Evolutionary conservation across 2,888 invertebrate species (phyloP).

Genomic region (Drosophila engyochracea): DNA sequence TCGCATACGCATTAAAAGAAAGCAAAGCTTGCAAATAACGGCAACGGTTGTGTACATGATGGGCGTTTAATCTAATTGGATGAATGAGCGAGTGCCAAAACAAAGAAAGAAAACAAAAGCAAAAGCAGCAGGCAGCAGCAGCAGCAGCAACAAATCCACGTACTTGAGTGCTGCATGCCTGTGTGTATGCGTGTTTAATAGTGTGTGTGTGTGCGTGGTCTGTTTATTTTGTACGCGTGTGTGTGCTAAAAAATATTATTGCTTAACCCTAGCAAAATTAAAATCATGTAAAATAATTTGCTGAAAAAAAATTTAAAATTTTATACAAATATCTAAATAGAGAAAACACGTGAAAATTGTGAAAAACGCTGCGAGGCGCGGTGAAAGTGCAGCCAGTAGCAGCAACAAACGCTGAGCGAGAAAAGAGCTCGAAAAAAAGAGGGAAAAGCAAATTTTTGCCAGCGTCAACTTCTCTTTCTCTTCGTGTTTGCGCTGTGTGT

Average conservation of each 20-base stretch:
- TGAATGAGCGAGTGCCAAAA: conserved; percentile 50
- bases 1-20: conserved; percentile 48
- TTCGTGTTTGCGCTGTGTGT: conserved; percentile 29
- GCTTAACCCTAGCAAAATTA: conserved; percentile 62
- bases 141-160: conserved; percentile 50
- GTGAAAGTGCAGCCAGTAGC: conserved; percentile 63
- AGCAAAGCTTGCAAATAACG: conserved; percentile 41
- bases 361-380: conserved; percentile 41
- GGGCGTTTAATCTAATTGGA: conserved; percentile 37
- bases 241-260: conserved; percentile 62
- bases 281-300: conserved; percentile 43
- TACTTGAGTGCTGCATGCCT: conserved; percentile 60
- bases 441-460: conserved; percentile 59
- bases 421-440: conserved; percentile 58
- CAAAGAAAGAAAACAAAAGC: conserved; percentile 40
- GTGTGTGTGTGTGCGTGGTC: conserved; percentile 33
- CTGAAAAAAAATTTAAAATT: conserved; percentile 39
- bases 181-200: conserved; percentile 25
- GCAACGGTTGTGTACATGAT: conserved; percentile 27
- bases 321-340: conserved; percentile 25
- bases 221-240: conserved; percentile 28
- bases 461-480: conserved; percentile 43
- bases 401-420: conserved; percentile 30
- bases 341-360: conserved; percentile 71
- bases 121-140: conserved; percentile 40